phyloP scores from a whole-genome alignment of 2,113 vertebrate genomes.

The Antechinus stuartii region DNA sequence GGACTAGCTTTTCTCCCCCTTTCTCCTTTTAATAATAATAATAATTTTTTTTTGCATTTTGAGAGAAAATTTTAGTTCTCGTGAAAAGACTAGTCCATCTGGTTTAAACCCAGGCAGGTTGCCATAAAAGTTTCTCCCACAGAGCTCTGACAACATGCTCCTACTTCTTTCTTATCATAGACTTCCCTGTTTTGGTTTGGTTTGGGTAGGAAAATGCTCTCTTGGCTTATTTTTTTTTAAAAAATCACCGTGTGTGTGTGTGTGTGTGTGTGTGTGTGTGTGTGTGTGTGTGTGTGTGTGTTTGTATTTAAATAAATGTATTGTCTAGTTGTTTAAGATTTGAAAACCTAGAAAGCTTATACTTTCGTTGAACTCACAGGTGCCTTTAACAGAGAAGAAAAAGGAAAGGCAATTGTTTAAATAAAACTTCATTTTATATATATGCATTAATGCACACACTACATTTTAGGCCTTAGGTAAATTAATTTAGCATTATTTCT shows the following conservation, averaged over 20 bases:
- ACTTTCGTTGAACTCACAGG: neutral
- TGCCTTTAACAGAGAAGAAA: rapidly evolving
- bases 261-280: rapidly evolving
- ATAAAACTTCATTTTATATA: neutral
- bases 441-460: neutral
- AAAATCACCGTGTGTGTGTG: rapidly evolving
- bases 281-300: too few relatives aligned
- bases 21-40: neutral
- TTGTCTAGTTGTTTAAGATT: conserved; percentile 11
- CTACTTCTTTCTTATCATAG: neutral
- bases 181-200: neutral
- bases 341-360: neutral
- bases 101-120: rapidly evolving
- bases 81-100: rapidly evolving
- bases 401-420: neutral
- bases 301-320: neutral
- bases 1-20: neutral
- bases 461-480: conserved; percentile 20
- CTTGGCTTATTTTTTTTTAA: neutral
- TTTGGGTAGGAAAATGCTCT: neutral
- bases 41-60: neutral
- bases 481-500: neutral
- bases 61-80: neutral
- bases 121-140: neutral
- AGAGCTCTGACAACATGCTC: rapidly evolving